These are phyloP conservation scores for Heliconius cydno DNA, from an alignment of 2,888 invertebrate genomes.

Conservation along the genomic window DNA sequence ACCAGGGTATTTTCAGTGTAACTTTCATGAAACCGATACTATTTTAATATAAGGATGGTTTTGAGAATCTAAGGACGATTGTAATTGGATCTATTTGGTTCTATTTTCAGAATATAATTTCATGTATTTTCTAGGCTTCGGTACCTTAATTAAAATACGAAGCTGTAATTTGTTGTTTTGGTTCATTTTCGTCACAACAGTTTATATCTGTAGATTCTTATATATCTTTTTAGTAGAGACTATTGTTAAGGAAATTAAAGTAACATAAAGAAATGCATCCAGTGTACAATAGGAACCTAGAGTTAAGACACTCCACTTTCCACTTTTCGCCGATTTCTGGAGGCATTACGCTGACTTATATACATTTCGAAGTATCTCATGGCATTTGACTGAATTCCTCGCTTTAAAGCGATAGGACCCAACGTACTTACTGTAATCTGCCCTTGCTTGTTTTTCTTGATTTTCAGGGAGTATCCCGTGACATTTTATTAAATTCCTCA, in stretches of 20 bases:
- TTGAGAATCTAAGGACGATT: neutral
- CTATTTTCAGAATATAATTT: slow-evolving; percentile 11
- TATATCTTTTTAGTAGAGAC: neutral
- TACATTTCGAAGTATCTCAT: no score
- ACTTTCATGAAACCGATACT: neutral
- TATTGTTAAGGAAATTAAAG: neutral
- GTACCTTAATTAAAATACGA: slow-evolving; percentile 1
- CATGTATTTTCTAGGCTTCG: slow-evolving; percentile 11
- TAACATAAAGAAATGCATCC: no score
- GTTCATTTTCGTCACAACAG: neutral
- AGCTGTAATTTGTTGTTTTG: neutral
- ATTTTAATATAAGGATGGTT: neutral
- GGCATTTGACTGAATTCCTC: no score
- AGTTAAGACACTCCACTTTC: no score
- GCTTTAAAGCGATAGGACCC: no score
- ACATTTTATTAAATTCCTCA: no score
- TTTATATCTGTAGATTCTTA: neutral
- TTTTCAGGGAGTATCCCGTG: no score
- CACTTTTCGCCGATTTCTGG: no score
- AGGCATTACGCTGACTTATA: no score
- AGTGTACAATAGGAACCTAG: no score
- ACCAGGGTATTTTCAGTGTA: neutral
- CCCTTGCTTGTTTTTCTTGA: no score
- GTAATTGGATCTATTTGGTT: slow-evolving; percentile 1
- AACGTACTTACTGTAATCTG: no score